phyloP scores from a whole-genome alignment of 2,113 vertebrate genomes.

The Caretta caretta region DNA sequence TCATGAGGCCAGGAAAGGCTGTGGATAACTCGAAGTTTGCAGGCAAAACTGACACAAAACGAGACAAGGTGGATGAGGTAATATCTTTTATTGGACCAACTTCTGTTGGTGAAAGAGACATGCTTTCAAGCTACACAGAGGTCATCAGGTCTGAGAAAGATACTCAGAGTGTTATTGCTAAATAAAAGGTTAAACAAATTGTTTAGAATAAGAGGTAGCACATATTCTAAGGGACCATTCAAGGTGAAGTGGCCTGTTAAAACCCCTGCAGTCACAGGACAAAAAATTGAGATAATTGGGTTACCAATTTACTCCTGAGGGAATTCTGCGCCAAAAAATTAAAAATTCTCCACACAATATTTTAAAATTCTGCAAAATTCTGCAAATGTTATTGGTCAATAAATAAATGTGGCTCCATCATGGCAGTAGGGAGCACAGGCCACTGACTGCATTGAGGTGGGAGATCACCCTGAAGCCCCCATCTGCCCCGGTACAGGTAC shows the following conservation, averaged over 20 bases:
- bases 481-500: too few relatives aligned
- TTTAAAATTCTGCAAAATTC: too few relatives aligned
- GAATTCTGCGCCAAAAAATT: too few relatives aligned
- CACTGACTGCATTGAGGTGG: too few relatives aligned
- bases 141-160: background rate
- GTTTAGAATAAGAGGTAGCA: background rate
- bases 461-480: too few relatives aligned
- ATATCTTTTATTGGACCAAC: background rate
- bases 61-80: background rate
- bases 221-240: background rate
- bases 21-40: background rate
- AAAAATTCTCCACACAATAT: too few relatives aligned
- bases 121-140: too few relatives aligned
- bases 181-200: background rate
- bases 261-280: background rate
- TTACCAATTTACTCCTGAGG: background rate
- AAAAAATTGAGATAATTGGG: background rate
- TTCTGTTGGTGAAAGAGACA: background rate
- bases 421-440: too few relatives aligned
- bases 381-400: too few relatives aligned
- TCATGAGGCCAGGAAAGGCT: accelerated
- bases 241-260: background rate
- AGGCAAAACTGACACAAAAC: background rate
- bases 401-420: too few relatives aligned
- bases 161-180: background rate